These are phyloP conservation scores for Coleophora flavipennella DNA, from an alignment of 2,888 invertebrate species.

Conservation along the genomic window DNA sequence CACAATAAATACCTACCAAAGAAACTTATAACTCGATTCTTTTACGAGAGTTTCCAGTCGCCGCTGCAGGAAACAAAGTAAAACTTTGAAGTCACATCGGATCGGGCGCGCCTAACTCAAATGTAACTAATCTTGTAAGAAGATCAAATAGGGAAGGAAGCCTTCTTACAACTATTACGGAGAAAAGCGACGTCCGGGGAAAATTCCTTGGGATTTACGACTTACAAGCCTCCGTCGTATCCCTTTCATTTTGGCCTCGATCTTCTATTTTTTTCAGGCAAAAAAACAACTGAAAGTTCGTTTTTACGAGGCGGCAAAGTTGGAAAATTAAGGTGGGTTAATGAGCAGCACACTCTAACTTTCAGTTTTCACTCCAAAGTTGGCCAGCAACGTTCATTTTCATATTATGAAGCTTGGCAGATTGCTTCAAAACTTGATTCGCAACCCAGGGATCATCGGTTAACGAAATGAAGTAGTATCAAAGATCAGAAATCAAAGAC, in stretches of 20 bases:
- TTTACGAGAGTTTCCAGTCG: too few species aligned
- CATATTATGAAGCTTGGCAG: too few species aligned
- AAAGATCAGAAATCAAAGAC: too few species aligned
- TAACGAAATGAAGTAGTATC: too few species aligned
- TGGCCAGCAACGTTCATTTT: too few species aligned
- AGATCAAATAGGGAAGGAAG: conserved; percentile 12
- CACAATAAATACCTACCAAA: too few species aligned
- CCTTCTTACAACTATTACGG: conserved; percentile 9
- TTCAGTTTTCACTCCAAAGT: too few species aligned
- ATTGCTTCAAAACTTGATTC: too few species aligned
- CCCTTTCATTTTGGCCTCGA: conserved; percentile 10
- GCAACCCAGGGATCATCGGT: too few species aligned
- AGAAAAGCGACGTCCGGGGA: conserved; percentile 4
- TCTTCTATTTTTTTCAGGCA: conserved; percentile 6
- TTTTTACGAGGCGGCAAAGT: too few species aligned
- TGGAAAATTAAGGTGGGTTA: conserved; percentile 1
- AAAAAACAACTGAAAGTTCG: conserved; percentile 5
- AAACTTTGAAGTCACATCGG: conserved; percentile 9
- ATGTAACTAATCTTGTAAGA: conserved; percentile 10
- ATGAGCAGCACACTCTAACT: too few species aligned
- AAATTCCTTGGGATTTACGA: conserved; percentile 10
- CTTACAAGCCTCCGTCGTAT: conserved; percentile 5
- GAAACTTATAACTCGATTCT: too few species aligned
- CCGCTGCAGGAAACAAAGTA: background rate
- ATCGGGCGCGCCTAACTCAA: conserved; percentile 7